Evolutionary conservation across 1,140 invertebrate species (phyloP), one percentile per base, ranked within the genome.

Genomic region (Drosophila mayri): DNA sequence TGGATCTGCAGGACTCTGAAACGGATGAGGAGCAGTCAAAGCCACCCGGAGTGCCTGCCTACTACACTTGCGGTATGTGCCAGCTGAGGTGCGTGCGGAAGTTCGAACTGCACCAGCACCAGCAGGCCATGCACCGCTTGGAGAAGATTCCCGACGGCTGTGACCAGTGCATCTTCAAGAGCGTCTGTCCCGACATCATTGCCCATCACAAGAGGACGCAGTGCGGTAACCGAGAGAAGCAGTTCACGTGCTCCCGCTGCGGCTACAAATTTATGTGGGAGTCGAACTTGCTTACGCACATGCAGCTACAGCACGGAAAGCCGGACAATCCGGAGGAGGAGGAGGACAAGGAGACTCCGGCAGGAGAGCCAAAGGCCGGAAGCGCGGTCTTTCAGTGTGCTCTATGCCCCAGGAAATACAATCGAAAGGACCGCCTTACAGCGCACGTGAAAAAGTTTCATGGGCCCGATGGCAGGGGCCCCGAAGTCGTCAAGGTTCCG

Each of bases 391-490:
- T 93, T 62, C 93, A 94, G 67, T 94, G 94, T 59, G 92, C 93
- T 28, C 81, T 93, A 7, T 94, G 94, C 63, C 91, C 93, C 16
- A 93, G 93, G 52, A 94, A 94, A 77, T 94, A 94, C 52, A 93
- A 94, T 64, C 93, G 94, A 12, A 94, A 93, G 64, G 93, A 94
- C 72, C 91, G 91, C 0, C 73, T 92, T 0, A 67, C 76, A 1
- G 91, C 88, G 9, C 91, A 92, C 49, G 57, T 87, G 0, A 92
- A 90, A 40, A 92, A 92, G 35, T 78, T 77, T 12, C 86, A 90
- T 35, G 41, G 47, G n/a, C 49, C 63, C 10, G 74, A 44, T 3
- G 58, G 41, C 8, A 14, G 40, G 7, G 22, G n/a, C 1, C 10
- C 37, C 16, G 52, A 18, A 10, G 16, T 38, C 22, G 49, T 18